phyloP scores from a whole-genome alignment of 1,140 invertebrate genomes.

The Tenebrio molitor region DNA sequence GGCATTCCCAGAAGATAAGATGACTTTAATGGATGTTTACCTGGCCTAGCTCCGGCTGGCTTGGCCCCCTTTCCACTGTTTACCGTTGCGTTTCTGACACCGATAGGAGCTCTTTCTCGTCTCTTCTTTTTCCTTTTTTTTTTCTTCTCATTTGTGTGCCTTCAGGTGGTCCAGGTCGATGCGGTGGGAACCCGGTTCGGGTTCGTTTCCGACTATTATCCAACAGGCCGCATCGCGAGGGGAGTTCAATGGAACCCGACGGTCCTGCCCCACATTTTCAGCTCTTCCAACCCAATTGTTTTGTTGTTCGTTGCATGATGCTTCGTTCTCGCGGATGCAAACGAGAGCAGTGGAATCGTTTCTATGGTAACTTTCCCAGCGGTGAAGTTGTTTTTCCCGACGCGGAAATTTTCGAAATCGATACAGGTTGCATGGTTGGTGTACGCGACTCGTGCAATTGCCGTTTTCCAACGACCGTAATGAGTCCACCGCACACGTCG shows the following conservation, averaged over 20 bases:
- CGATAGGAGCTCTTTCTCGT: constrained; percentile 29
- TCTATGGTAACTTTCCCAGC: background rate
- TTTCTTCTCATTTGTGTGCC: background rate
- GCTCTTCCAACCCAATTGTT: background rate
- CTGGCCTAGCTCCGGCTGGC: constrained; percentile 43
- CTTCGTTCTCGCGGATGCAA: background rate
- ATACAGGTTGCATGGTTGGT: no score
- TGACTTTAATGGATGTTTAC: constrained; percentile 43
- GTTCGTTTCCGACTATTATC: background rate
- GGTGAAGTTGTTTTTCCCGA: background rate
- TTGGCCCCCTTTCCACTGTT: constrained; percentile 56
- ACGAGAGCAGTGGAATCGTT: no score
- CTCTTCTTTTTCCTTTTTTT: background rate
- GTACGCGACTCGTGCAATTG: no score
- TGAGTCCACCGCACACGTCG: constrained; percentile 36
- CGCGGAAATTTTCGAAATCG: constrained; percentile 5
- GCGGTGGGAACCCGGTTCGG: background rate
- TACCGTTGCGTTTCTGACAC: constrained; percentile 56
- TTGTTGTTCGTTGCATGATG: background rate
- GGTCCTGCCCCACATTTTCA: background rate
- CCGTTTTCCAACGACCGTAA: no score
- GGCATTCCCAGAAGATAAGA: constrained; percentile 44
- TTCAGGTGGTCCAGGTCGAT: background rate
- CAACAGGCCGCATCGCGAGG: background rate
- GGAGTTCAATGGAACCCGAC: background rate